Percentiles rank a stretch among this genome's conserved stretches.
These are phyloP conservation scores for Montipora efflorescens DNA, from an alignment of 64 coral and sea anemone genomes.

Conservation along the genomic window DNA sequence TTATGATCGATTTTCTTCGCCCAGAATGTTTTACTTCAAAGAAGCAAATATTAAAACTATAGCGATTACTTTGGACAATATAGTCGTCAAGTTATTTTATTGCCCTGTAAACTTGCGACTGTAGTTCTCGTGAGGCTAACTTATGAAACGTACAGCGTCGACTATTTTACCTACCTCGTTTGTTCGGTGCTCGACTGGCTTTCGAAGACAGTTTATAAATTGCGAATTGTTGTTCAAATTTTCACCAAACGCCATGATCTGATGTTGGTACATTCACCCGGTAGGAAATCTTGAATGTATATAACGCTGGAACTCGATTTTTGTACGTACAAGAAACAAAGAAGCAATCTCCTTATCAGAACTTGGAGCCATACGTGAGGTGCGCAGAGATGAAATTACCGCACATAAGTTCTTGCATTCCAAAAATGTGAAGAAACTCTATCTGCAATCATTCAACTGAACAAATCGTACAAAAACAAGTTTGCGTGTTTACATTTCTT, in stretches of 20 bases:
- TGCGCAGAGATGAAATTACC: slow-evolving; percentile 4
- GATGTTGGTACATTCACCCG: neutral
- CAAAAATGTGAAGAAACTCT: slow-evolving; percentile 38
- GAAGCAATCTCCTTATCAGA: neutral
- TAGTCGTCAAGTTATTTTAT: no score
- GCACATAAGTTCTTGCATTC: slow-evolving; percentile 50
- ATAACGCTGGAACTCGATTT: slow-evolving; percentile 6
- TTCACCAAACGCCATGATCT: slow-evolving; percentile 42
- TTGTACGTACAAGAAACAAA: neutral
- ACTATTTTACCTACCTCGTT: slow-evolving; percentile 63
- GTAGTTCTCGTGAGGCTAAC: no score
- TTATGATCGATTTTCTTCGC: neutral
- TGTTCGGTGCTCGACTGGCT: slow-evolving; percentile 75
- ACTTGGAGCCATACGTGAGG: slow-evolving; percentile 47
- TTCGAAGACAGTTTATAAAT: slow-evolving; percentile 93
- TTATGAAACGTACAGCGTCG: no score
- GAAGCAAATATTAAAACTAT: neutral
- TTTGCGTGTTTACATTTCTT: slow-evolving; percentile 48
- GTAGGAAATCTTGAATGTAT: neutral
- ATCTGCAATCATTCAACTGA: neutral
- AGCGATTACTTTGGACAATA: no score
- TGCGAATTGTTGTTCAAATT: slow-evolving; percentile 72
- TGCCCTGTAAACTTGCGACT: no score
- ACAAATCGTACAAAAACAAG: slow-evolving; percentile 22
- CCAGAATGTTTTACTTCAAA: neutral